Conservation (phyloP, 2,888 invertebrate genomes). For the Poecilus cupreus region DNA sequence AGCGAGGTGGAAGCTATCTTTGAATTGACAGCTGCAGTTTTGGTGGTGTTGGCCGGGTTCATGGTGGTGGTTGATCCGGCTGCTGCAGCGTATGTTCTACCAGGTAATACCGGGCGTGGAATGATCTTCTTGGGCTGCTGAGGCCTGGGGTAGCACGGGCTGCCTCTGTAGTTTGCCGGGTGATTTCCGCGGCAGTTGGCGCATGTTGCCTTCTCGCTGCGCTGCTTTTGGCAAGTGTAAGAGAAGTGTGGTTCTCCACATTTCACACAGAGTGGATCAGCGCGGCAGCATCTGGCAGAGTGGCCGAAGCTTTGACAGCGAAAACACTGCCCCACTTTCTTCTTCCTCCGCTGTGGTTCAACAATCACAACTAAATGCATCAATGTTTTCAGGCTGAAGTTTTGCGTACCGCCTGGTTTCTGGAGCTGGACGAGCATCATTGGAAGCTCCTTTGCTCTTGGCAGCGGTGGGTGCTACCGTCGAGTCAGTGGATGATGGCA, state of each 20-base stretch:
- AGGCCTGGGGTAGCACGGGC: neutral
- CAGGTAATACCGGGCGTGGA: too few species aligned
- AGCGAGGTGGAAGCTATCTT: too few species aligned
- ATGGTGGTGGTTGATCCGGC: too few species aligned
- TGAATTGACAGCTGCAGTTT: too few species aligned
- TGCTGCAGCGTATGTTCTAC: too few species aligned
- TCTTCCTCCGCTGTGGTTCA: neutral
- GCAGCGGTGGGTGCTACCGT: too few species aligned
- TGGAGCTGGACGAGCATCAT: neutral
- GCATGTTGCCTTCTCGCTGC: neutral
- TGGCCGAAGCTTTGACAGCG: constrained; percentile 21
- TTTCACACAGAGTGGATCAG: neutral
- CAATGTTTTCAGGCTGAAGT: neutral
- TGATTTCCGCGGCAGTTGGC: constrained; percentile 10
- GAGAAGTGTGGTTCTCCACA: neutral
- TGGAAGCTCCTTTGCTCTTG: neutral
- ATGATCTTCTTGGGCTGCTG: too few species aligned
- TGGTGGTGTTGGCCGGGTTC: too few species aligned
- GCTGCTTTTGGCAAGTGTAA: neutral
- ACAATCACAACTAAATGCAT: neutral
- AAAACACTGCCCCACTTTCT: constrained; percentile 4
- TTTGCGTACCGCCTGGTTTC: neutral
- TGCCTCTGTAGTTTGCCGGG: constrained; percentile 17
- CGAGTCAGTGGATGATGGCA: too few species aligned
- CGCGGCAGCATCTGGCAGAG: neutral